A percentile compares a stretch with the other conserved stretches of the same genome.
phyloP scores from a whole-genome alignment of 2,113 vertebrate species.

The Python bivittatus region DNA sequence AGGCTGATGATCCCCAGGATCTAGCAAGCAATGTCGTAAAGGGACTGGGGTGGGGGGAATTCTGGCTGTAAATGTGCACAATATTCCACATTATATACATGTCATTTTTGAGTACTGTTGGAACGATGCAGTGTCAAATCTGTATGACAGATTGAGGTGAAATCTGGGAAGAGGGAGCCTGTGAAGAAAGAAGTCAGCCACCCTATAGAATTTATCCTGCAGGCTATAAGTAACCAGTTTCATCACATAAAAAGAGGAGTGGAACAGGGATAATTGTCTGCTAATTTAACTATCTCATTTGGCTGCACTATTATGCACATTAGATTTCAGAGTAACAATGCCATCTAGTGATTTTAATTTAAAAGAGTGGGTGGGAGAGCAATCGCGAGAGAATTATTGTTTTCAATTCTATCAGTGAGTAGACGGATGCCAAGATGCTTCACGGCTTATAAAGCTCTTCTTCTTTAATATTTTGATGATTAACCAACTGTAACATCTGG shows the following conservation, averaged over 20 bases:
- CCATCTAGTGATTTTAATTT: constrained; percentile 75
- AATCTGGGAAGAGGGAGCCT: constrained; percentile 87
- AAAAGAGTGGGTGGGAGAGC: constrained; percentile 22
- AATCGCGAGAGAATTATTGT: background rate
- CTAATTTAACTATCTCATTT: constrained; percentile 75
- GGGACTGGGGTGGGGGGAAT: constrained; percentile 67
- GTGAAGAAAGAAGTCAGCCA: constrained; percentile 85
- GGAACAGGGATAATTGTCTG: constrained; percentile 74
- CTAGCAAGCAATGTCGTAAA: constrained; percentile 66
- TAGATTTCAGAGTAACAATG: constrained; percentile 72
- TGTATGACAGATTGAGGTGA: constrained; percentile 99
- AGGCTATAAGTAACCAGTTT: constrained; percentile 77
- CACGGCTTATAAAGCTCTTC: constrained; percentile 11
- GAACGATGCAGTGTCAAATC: constrained; percentile 97
- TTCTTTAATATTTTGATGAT: constrained; percentile 38
- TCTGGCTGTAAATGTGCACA: constrained; percentile 96
- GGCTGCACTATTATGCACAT: constrained; percentile 60
- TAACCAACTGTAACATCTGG: constrained; percentile 11
- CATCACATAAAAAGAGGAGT: constrained; percentile 60
- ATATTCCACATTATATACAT: constrained; percentile 98
- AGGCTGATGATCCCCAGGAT: constrained; percentile 62
- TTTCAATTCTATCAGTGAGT: constrained; percentile 4
- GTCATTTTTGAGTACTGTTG: constrained; percentile 91
- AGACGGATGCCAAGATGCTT: constrained; percentile 6
- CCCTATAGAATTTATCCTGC: constrained; percentile 86